A percentile compares a stretch with the other conserved stretches of the same genome.
These are phyloP conservation scores for Anorthoa munda DNA, from an alignment of 2,888 invertebrate genomes.

Conservation along the genomic window DNA sequence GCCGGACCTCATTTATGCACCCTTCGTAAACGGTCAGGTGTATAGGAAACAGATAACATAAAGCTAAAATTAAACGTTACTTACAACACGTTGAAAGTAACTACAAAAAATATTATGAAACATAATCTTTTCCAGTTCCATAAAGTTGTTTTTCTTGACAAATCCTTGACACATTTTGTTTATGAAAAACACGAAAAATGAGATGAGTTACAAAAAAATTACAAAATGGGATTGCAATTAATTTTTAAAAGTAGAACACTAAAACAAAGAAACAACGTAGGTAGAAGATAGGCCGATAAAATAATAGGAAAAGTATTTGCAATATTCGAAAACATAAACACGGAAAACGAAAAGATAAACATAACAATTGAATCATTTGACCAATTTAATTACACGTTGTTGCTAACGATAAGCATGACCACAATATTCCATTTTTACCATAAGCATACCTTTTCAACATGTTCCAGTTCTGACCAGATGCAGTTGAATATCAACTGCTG, in stretches of 20 bases:
- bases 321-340: slow-evolving; percentile 22
- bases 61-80: slow-evolving; percentile 51
- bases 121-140: slow-evolving; percentile 52
- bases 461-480: slow-evolving; percentile 5
- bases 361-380: slow-evolving; percentile 10
- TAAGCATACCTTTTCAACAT: background rate
- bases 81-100: slow-evolving; percentile 44
- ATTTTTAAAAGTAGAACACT: slow-evolving; percentile 65
- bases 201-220: slow-evolving; percentile 57
- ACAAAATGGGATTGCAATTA: slow-evolving; percentile 64
- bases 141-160: slow-evolving; percentile 63
- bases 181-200: slow-evolving; percentile 64
- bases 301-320: slow-evolving; percentile 38
- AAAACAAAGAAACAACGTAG: slow-evolving; percentile 49
- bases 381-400: slow-evolving; percentile 6
- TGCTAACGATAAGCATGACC: background rate
- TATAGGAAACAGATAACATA: slow-evolving; percentile 77
- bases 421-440: background rate
- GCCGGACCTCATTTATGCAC: slow-evolving; percentile 88
- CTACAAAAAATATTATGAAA: slow-evolving; percentile 46
- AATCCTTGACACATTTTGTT: slow-evolving; percentile 70
- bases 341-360: slow-evolving; percentile 7
- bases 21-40: slow-evolving; percentile 87
- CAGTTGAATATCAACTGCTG: background rate
- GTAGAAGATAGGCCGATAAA: slow-evolving; percentile 46